phyloP scores from a whole-genome alignment of 2,113 vertebrate species.

The Morone saxatilis region DNA sequence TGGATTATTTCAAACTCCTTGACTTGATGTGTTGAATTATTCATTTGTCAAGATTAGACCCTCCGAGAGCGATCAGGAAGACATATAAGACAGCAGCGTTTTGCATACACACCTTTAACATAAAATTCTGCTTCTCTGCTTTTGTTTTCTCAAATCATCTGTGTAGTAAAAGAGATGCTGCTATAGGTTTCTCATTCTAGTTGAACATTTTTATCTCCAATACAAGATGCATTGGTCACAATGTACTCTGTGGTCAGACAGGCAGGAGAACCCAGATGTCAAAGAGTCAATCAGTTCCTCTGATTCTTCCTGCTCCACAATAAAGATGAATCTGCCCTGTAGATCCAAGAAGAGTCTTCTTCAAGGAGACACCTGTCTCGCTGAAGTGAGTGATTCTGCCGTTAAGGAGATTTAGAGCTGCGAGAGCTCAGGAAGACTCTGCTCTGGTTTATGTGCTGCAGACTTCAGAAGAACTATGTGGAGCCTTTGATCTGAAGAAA shows the following conservation, averaged over 20 bases:
- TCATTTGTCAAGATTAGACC: conserved; percentile 52
- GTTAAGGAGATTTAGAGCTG: conserved; percentile 15
- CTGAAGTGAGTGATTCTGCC: neutral
- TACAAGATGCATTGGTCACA: no score
- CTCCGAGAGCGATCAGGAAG: conserved; percentile 38
- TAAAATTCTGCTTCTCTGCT: conserved; percentile 20
- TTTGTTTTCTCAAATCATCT: conserved; percentile 31
- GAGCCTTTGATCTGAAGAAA: conserved; percentile 66
- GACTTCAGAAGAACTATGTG: conserved; percentile 40
- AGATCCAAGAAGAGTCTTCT: conserved; percentile 11
- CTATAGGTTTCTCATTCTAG: neutral
- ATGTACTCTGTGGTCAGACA: neutral
- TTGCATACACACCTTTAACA: conserved; percentile 33
- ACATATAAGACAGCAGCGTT: conserved; percentile 31
- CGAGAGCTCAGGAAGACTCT: conserved; percentile 25
- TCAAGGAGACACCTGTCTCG: neutral
- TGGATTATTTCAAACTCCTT: conserved; percentile 57
- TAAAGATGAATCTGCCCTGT: neutral
- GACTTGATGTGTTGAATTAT: conserved; percentile 64
- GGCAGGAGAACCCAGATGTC: neutral
- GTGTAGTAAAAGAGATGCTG: conserved; percentile 6
- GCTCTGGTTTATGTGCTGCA: conserved; percentile 40
- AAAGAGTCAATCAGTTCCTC: conserved; percentile 6
- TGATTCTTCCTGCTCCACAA: neutral
- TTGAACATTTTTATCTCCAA: neutral